Base-by-base conservation (phyloP, 2,113 vertebrate genomes). In the Rana temporaria region DNA sequence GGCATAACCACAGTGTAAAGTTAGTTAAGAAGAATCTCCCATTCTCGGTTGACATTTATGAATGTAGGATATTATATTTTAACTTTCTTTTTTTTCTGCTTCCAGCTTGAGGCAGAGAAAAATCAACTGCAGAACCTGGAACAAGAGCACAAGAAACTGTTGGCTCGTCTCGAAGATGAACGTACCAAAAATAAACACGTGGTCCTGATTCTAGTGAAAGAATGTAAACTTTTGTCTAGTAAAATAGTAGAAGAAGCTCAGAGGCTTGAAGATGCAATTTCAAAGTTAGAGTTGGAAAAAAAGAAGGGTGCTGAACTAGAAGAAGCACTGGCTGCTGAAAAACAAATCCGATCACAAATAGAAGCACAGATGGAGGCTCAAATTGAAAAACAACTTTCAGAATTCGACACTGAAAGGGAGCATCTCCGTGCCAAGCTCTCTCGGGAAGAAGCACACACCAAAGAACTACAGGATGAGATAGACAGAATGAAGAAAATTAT, bases 321-420 rank as follows among this genome's bases (percentile, higher is more conserved):
- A 87, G 96, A 96, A 56, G 95, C 95, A 65, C 94, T 99, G 84
- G 86, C 89, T 3, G 24, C 85, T 0, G 97, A 98, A 91, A 95
- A 95, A 65, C 94, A 91, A 83, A 93, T 86, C 17, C 92, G 95
- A 80, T 89, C 95, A 0, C 96, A 98, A 86, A 93, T 94, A 93
- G 94, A 95, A 86, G 94, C 94, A 15, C 81, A 83, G 81, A 93
- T 95, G 92, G 94, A 94, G 84, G 94, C 93, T 69, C 95, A 97
- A 86, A 95, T 98, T 96, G 97, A 99, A 84, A 99, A 99, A 84
- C 97, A 98, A 85, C 92, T 99, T 86, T 96, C 97, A 0, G 97
- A 99, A 86, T 95, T 98, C 19, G 97, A 98, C 86, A 98, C 95
- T 0, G 98, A 99, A 86, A 95, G 97, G 32, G 97, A 98, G 63